phyloP scores from a whole-genome alignment of 2,113 vertebrate genomes.

The Andinoacara biseriatus region DNA sequence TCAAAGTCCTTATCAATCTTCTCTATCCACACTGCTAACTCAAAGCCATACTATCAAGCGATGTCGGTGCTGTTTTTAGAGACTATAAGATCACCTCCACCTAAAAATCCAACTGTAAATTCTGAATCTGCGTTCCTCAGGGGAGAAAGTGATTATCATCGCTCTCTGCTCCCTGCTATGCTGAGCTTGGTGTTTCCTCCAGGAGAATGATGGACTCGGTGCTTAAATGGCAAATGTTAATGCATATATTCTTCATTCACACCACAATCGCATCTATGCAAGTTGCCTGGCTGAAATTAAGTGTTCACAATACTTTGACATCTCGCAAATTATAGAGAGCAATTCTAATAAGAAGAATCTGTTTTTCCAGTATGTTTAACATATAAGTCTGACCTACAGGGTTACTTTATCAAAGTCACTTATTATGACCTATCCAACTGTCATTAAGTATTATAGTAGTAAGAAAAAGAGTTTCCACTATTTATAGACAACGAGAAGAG shows the following conservation, averaged over 20 bases:
- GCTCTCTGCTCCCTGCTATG: background rate
- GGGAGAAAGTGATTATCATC: background rate
- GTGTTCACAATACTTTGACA: constrained; percentile 9
- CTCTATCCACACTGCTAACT: background rate
- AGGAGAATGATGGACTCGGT: background rate
- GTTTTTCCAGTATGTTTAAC: constrained; percentile 11
- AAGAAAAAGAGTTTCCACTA: background rate
- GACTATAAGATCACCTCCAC: background rate
- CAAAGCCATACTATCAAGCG: background rate
- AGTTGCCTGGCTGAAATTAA: background rate
- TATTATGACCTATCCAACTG: constrained; percentile 16
- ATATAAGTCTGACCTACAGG: background rate
- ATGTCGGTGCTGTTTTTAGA: background rate
- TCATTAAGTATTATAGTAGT: constrained; percentile 21
- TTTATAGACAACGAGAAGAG: background rate
- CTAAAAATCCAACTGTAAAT: background rate
- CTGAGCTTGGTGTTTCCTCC: background rate
- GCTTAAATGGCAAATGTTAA: background rate
- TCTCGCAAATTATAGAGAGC: background rate
- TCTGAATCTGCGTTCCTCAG: background rate
- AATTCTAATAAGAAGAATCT: background rate
- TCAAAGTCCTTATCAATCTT: background rate
- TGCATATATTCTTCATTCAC: background rate
- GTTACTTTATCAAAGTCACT: constrained; percentile 2
- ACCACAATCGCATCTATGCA: background rate